Evolutionary conservation across 2,888 invertebrate genomes (phyloP).

Genomic region (Andrena hattorfiana): DNA sequence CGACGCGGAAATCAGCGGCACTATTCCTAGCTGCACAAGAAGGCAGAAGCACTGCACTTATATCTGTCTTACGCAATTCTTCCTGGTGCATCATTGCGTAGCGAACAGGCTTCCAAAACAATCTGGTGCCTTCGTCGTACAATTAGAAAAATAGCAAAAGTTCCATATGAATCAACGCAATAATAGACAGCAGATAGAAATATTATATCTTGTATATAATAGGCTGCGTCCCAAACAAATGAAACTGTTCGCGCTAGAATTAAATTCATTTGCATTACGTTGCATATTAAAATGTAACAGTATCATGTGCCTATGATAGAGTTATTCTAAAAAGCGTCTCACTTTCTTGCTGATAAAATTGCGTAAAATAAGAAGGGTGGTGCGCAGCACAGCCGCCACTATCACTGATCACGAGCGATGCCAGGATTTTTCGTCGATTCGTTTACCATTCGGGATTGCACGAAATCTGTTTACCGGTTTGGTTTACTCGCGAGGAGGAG

Average conservation of each 20-base stretch:
- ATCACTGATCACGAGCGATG: conserved; percentile 21
- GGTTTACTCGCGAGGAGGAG: conserved; percentile 46
- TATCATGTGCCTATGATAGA: neutral
- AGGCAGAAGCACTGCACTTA: conserved; percentile 14
- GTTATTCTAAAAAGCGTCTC: neutral
- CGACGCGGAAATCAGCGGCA: conserved; percentile 73
- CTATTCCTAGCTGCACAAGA: conserved; percentile 60
- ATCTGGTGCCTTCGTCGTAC: neutral
- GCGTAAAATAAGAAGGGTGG: conserved; percentile 19
- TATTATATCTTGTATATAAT: no score
- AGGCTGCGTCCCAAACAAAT: no score
- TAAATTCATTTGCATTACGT: neutral
- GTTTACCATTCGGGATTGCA: conserved; percentile 60
- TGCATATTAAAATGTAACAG: neutral
- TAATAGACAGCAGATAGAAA: no score
- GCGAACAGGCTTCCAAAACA: neutral
- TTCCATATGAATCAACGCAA: neutral
- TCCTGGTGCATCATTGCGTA: neutral
- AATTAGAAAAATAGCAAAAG: neutral
- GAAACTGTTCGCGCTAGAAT: neutral
- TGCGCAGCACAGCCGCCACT: conserved; percentile 22
- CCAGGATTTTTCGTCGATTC: conserved; percentile 62
- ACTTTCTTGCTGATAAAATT: neutral
- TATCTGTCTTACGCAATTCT: neutral
- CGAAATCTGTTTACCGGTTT: conserved; percentile 62